Conservation (phyloP, 2,797 vertebrate genomes). For the Aeoliscus strigatus region DNA sequence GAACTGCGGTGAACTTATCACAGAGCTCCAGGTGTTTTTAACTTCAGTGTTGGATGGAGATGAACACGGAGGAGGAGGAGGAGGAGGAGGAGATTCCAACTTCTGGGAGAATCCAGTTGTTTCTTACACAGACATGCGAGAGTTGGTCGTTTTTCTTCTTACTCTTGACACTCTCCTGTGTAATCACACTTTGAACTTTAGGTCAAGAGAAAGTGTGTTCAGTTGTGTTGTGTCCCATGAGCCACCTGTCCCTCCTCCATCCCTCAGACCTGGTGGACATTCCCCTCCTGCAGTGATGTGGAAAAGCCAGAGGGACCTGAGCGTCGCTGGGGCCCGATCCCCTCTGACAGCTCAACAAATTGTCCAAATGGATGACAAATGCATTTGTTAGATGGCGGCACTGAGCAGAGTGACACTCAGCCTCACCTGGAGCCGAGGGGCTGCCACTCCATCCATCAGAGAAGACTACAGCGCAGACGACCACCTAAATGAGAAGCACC, state of each 20-base stretch:
- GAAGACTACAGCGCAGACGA: slow-evolving; percentile 9
- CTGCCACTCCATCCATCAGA: slow-evolving; percentile 9
- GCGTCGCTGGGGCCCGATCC: slow-evolving; percentile 35
- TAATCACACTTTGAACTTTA: too few relatives aligned
- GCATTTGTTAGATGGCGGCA: slow-evolving; percentile 53
- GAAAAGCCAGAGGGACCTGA: slow-evolving; percentile 45
- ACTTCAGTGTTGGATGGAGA: too few relatives aligned
- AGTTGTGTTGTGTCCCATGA: slow-evolving; percentile 26
- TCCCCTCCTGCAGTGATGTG: slow-evolving; percentile 43
- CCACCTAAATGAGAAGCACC: too few relatives aligned
- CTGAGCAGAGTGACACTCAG: slow-evolving; percentile 33
- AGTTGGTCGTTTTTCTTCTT: too few relatives aligned
- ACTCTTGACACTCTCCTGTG: too few relatives aligned
- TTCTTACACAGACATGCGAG: too few relatives aligned
- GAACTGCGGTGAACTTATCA: too few relatives aligned
- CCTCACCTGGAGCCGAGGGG: slow-evolving; percentile 32
- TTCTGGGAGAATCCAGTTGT: too few relatives aligned
- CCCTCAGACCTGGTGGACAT: slow-evolving; percentile 50
- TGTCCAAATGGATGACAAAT: slow-evolving; percentile 70
- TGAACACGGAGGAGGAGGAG: too few relatives aligned
- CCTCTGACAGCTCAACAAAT: slow-evolving; percentile 71
- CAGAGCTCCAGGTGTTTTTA: too few relatives aligned
- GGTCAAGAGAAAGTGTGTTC: too few relatives aligned
- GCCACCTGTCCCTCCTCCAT: slow-evolving; percentile 48
- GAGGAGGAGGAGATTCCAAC: too few relatives aligned